Conservation (phyloP, 2,113 vertebrate genomes). For the Phyllostomus discolor region DNA sequence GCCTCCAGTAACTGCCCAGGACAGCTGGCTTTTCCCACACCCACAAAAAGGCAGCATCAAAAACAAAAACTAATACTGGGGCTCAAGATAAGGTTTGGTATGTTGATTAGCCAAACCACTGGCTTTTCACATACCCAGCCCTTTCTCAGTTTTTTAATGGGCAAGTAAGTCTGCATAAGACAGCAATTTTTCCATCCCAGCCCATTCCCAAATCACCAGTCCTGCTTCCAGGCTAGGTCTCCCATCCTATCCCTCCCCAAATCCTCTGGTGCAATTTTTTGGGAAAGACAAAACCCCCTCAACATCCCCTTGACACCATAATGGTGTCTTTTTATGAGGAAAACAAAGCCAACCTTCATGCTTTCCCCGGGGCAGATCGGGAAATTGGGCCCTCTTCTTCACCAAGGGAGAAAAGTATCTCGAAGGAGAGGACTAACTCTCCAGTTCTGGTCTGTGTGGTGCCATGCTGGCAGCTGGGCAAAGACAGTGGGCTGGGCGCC, state of each 20-base stretch:
- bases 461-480: neutral
- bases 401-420: neutral
- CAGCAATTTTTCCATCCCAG: neutral
- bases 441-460: neutral
- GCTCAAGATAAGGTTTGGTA: neutral
- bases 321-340: neutral
- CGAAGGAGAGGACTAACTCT: neutral
- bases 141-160: neutral
- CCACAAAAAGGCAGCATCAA: neutral
- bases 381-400: neutral
- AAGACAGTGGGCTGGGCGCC: neutral
- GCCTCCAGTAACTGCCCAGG: neutral
- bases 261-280: neutral
- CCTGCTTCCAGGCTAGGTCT: neutral
- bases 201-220: neutral
- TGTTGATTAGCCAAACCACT: neutral
- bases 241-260: neutral
- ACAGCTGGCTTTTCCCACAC: neutral
- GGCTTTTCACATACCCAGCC: neutral
- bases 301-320: neutral
- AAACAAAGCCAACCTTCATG: neutral
- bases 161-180: neutral
- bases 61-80: neutral
- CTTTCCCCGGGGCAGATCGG: neutral
- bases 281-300: neutral